Base-by-base conservation (phyloP, 2,888 invertebrate species). In the Chorisops tibialis region DNA sequence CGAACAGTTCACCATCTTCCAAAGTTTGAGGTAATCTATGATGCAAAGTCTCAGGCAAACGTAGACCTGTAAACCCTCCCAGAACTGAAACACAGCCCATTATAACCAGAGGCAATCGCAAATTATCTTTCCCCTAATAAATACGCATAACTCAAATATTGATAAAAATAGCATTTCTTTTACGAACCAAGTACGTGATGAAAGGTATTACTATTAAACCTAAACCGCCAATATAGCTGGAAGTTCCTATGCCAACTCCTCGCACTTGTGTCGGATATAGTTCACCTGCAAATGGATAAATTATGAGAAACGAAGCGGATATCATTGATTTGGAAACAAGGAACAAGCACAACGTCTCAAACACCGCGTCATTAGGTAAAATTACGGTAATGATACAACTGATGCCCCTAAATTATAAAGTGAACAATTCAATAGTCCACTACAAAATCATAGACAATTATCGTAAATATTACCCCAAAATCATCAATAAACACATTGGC, bases 221-320 rank as follows among this genome's bases (percentile, higher is more conserved):
- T 66, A 93, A 80, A 58, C 94, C 94, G 56, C 91, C 93, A 68
- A 94, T 88, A 74, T 95, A 94, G 14, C 93, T 92, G 1, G 93
- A 93, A 59, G 91, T 88, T 49, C 94, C 94, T 69, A 95, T 93
- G 14, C 94, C 95, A 60, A 94, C 82, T 2, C 94, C 94, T 69
- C 95, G 83, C 48, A 93, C 82, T 75, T 91, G 91, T 2, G 94
- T 95, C 1, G 95, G 95, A 78, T 94, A 94, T 19, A 95, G 76
- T 79, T 95, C 95, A 9, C 92, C 92, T 68, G 93, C 93, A 76
- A 94, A 94, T 0, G 94, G 93, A 76, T 94, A 95, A 70, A 95
- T 92, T 66, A 93, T 92, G 61, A 93, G 81, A 79, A 93, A 95
- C 5, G 93, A 92, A 5, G 93, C 93, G 1, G 94, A 93, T 73